A percentile compares a stretch with the other conserved stretches of the same genome.
Conservation (phyloP, 2,113 vertebrate species). For the Pimephales promelas region DNA sequence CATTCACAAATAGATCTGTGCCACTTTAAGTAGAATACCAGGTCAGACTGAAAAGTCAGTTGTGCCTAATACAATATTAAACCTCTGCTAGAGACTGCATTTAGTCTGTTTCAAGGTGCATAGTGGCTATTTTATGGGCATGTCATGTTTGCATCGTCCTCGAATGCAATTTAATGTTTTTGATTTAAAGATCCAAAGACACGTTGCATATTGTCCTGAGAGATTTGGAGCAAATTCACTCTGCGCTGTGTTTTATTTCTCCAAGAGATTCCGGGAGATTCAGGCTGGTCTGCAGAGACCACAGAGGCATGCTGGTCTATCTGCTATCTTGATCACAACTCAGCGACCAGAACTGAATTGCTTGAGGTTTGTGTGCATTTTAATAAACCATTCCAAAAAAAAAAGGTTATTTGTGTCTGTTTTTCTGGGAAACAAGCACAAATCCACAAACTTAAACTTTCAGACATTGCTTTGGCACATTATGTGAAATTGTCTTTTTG, state of each 20-base stretch:
- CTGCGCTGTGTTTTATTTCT: slow-evolving; percentile 76
- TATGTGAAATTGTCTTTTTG: slow-evolving; percentile 66
- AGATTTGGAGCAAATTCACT: slow-evolving; percentile 70
- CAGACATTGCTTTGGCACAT: slow-evolving; percentile 64
- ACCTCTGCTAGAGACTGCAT: background rate
- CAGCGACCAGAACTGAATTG: slow-evolving; percentile 50
- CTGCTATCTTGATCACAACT: slow-evolving; percentile 54
- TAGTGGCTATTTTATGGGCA: slow-evolving; percentile 27
- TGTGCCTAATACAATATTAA: slow-evolving; percentile 9
- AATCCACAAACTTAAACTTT: slow-evolving; percentile 40
- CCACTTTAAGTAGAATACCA: background rate
- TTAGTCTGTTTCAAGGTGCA: slow-evolving; percentile 22
- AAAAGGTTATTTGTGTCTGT: slow-evolving; percentile 36
- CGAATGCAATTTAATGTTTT: slow-evolving; percentile 50
- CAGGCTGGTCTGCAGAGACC: slow-evolving; percentile 61
- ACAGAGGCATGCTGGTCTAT: slow-evolving; percentile 54
- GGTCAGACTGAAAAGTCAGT: slow-evolving; percentile 27
- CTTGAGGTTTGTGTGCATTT: slow-evolving; percentile 40
- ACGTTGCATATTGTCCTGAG: slow-evolving; percentile 56
- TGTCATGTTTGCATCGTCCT: slow-evolving; percentile 45
- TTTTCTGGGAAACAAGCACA: slow-evolving; percentile 23
- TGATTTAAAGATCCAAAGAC: slow-evolving; percentile 51
- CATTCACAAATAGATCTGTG: background rate
- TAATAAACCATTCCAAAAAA: background rate
- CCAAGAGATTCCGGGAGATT: slow-evolving; percentile 69